Evolutionary conservation across 2,797 vertebrate genomes (phyloP), one percentile per base, ranked within the genome.

Genomic region (Dromococcyx pavoninus): DNA sequence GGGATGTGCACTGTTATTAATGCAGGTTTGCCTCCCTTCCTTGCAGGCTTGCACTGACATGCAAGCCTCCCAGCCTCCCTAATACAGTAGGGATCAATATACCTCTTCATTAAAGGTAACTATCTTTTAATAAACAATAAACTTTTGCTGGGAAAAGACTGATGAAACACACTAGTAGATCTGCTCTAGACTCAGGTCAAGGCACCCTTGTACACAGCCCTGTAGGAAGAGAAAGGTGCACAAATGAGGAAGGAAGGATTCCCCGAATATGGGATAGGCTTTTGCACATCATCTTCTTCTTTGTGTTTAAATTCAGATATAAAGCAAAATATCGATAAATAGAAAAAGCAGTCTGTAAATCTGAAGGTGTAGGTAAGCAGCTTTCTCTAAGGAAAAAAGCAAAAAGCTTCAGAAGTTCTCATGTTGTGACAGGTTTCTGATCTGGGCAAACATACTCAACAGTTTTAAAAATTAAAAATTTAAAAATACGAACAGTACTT

Each of bases 401-500:
- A 11, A 37, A 37, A 60, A 35, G 21, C 9, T 50, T 57, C 35
- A 56, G 10, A 54, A 67, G 18, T 17, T 30, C 23, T 72, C 7
- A 2, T 54, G 46, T 18, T 15, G 35, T 24, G 33, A 54, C 13
- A 64, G n/a, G 53, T 51, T 81, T 56, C 51, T 65, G 37, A 46
- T 85, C 8, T 19, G 65, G 41, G 11, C 13, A 28, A 16, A 1
- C 70, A 41, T 33, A 60, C 54, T 17, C 37, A 66, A 75, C 13
- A 60, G 51, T 5, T 78, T 41, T 39, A 18, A 48, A 60, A 86
- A 77, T 24, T 71, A 41, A 41, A 41, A 41, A 10, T 93, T 50
- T 1, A 32, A 33, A 11, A 81, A 65, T 18, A 39, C 32, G 70
- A 75, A 11, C 10, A 83, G 48, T 91, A 98, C 98, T 99, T 97